phyloP scores from a whole-genome alignment of 2,888 invertebrate genomes.

The Hydroisotoma schaefferi region DNA sequence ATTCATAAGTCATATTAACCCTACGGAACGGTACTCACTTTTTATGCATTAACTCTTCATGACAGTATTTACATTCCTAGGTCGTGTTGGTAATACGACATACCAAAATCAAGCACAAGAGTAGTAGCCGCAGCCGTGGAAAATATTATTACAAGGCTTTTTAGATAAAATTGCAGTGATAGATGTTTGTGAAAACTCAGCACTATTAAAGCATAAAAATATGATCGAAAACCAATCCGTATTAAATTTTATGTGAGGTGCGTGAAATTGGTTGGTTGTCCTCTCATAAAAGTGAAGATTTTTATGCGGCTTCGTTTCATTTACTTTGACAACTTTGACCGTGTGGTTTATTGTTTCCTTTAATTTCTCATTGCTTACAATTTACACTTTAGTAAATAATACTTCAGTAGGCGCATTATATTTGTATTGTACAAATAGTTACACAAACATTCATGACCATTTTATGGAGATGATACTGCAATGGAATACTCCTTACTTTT shows the following conservation, averaged over 20 bases:
- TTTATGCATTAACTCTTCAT: too few relatives aligned
- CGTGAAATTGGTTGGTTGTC: background rate
- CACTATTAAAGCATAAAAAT: background rate
- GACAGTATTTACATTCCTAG: too few relatives aligned
- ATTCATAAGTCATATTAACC: too few relatives aligned
- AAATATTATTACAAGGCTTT: background rate
- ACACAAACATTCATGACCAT: too few relatives aligned
- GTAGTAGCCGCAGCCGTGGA: background rate
- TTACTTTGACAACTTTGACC: too few relatives aligned
- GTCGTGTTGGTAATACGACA: too few relatives aligned
- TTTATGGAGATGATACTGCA: too few relatives aligned
- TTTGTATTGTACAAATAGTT: background rate
- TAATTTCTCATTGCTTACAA: conserved; percentile 6
- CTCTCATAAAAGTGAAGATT: conserved; percentile 3
- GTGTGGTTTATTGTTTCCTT: conserved; percentile 7
- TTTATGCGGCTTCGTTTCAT: conserved; percentile 9
- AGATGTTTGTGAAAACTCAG: background rate
- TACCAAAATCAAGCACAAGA: too few relatives aligned
- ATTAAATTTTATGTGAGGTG: background rate
- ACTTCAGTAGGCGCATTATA: background rate
- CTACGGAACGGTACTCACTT: too few relatives aligned
- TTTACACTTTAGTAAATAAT: background rate
- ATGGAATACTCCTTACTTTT: too few relatives aligned
- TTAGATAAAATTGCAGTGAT: background rate
- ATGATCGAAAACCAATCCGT: background rate